Evolutionary conservation across 2,113 vertebrate genomes (phyloP), one percentile per base, ranked within the genome.

Genomic region (Okapia johnstoni): DNA sequence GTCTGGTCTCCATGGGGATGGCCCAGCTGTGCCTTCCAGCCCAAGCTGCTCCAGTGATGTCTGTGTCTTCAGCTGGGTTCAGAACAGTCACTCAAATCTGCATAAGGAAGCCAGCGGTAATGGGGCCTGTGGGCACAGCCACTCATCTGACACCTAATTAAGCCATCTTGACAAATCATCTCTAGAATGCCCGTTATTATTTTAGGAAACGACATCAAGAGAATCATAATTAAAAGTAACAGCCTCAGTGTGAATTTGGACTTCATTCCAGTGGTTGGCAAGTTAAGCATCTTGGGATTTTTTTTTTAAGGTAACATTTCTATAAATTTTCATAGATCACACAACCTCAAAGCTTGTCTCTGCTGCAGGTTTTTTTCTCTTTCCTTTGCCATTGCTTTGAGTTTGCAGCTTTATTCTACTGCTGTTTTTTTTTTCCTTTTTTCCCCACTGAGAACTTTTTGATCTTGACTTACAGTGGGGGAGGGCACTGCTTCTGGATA

Each of bases 141-240:
- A 93, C 61, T 54, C 70, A 93, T 55, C 83, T 91, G 97, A 84
- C 48, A 94, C 73, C 96, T 97, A 85, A 97, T 97, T 96, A 98
- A 97, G 87, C 79, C 87, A 81, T 96, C 97, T 90, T 77, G 63
- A 89, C 87, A 81, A 89, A 89, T 96, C 92, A 92, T 93, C 95
- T 98, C 91, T 91, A 87, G 87, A 97, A 85, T 48, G 73, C 57
- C 57, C 43, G 73, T 87, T 96, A 79, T 60, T 96, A 97, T 97
- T 98, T 96, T 93, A 96, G 87, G 97, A 95, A 97, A 81, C 84
- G 81, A 93, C 86, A 94, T 89, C 84, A 93, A 95, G 89, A 98
- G 93, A 91, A 94, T 60, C 94, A 88, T 90, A 94, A 93, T 96
- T 91, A 88, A 96, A 97, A 97, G 92, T 89, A 96, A 92, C 94